Percentiles rank a stretch among this genome's conserved stretches.
phyloP scores from a whole-genome alignment of 2,797 vertebrate genomes.

The Cyprinodon diabolis region DNA sequence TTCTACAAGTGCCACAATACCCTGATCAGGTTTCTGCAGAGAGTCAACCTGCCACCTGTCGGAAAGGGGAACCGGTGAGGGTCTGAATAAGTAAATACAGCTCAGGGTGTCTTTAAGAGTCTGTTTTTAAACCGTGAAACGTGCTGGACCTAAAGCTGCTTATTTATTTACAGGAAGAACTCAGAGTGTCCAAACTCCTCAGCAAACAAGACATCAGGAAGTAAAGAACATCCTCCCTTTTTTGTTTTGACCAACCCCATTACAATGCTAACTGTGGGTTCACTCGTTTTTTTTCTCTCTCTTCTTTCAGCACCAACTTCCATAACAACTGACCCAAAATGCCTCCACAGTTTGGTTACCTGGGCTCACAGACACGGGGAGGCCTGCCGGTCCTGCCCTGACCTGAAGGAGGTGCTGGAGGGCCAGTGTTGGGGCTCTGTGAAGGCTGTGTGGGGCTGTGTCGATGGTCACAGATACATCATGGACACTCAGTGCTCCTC shows the following conservation, averaged over 20 bases:
- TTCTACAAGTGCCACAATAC: constrained; percentile 95
- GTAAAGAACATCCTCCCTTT: constrained; percentile 47
- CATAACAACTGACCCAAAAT: constrained; percentile 85
- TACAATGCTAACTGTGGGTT: not conserved
- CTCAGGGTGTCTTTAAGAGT: no score
- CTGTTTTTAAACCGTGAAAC: not conserved
- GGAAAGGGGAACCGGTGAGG: constrained; percentile 78
- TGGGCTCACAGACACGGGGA: constrained; percentile 89
- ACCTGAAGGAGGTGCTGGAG: constrained; percentile 86
- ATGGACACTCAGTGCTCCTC: constrained; percentile 80
- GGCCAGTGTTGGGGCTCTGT: constrained; percentile 87
- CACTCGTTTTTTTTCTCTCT: not conserved
- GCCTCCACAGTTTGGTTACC: constrained; percentile 87
- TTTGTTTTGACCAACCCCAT: not conserved
- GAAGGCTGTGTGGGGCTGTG: constrained; percentile 88
- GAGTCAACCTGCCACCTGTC: constrained; percentile 85
- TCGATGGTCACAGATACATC: constrained; percentile 86
- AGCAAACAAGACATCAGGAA: constrained; percentile 29
- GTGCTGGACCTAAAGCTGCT: not conserved
- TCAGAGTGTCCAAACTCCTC: constrained; percentile 43
- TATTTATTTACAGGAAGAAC: constrained; percentile 62
- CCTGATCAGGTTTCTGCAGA: constrained; percentile 88
- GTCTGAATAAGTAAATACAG: rapidly evolving
- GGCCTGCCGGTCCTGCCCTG: constrained; percentile 83
- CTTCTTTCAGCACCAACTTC: constrained; percentile 34